Percentiles rank a stretch among this genome's conserved stretches.
Evolutionary conservation across 2,113 vertebrate species (phyloP).

Genomic region (Hydrolagus affinis): DNA sequence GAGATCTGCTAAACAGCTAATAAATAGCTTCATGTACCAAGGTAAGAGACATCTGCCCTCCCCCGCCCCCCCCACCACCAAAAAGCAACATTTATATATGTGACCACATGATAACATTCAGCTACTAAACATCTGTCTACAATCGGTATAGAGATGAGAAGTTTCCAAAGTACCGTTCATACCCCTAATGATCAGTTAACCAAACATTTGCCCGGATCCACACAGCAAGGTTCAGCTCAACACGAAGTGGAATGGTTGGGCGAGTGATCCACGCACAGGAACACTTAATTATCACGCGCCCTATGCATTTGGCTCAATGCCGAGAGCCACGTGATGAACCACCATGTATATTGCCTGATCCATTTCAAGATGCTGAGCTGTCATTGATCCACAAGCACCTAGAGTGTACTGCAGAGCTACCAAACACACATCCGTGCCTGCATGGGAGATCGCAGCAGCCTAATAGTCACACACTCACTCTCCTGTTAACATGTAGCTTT

Average conservation of each 20-base stretch:
- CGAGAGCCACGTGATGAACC: background rate
- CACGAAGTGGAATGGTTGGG: no score
- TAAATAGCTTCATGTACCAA: no score
- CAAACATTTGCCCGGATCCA: background rate
- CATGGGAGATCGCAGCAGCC: background rate
- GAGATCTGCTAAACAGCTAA: no score
- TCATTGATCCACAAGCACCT: background rate
- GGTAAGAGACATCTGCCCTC: no score
- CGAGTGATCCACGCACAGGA: background rate
- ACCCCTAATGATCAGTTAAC: background rate
- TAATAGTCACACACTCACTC: background rate
- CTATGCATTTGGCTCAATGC: no score
- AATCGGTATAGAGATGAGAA: background rate
- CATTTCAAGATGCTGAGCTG: background rate
- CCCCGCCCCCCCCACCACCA: no score
- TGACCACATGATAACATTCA: background rate
- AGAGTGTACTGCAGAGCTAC: background rate
- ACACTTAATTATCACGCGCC: background rate
- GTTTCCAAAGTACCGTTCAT: background rate
- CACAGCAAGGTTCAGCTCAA: background rate
- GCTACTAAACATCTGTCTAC: background rate
- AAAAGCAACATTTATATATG: no score
- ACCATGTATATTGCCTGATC: background rate
- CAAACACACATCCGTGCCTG: background rate
- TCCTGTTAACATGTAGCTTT: constrained; percentile 3